These are phyloP conservation scores for Oncorhynchus masou DNA, from an alignment of 2,113 vertebrate species.

Conservation along the genomic window DNA sequence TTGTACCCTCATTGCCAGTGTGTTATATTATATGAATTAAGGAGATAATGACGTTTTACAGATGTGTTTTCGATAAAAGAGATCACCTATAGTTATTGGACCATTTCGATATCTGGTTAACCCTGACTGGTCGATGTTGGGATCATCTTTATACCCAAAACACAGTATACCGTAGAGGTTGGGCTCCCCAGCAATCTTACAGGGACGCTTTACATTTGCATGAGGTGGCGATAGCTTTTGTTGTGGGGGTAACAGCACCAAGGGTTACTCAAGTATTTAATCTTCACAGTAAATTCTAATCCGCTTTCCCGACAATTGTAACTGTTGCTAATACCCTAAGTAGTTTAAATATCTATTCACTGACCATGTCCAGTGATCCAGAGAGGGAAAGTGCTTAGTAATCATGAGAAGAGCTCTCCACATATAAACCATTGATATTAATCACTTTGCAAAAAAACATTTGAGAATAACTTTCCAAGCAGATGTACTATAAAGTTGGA, in stretches of 20 bases:
- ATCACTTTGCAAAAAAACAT: constrained; percentile 33
- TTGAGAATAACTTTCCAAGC: background rate
- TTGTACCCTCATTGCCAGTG: background rate
- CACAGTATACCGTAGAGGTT: too few relatives aligned
- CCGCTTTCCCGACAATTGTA: constrained; percentile 55
- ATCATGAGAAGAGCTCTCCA: constrained; percentile 36
- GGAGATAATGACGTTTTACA: too few relatives aligned
- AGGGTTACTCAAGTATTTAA: constrained; percentile 53
- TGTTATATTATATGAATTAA: too few relatives aligned
- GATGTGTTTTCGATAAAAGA: background rate
- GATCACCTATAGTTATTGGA: background rate
- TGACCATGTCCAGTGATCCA: constrained; percentile 57
- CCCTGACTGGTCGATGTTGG: too few relatives aligned
- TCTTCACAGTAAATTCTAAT: constrained; percentile 55
- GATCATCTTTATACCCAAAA: too few relatives aligned
- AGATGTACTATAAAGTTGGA: background rate
- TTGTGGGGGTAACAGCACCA: constrained; percentile 33
- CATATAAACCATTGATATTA: constrained; percentile 49
- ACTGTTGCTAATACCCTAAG: constrained; percentile 59
- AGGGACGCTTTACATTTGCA: constrained; percentile 14
- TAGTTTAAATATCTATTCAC: constrained; percentile 57
- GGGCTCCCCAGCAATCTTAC: too few relatives aligned
- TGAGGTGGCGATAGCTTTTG: constrained; percentile 35
- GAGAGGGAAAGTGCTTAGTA: constrained; percentile 49
- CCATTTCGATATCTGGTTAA: background rate